These are phyloP conservation scores for Pseudomyrmex cubaensis DNA, from an alignment of 1,140 invertebrate species.

Conservation along the genomic window DNA sequence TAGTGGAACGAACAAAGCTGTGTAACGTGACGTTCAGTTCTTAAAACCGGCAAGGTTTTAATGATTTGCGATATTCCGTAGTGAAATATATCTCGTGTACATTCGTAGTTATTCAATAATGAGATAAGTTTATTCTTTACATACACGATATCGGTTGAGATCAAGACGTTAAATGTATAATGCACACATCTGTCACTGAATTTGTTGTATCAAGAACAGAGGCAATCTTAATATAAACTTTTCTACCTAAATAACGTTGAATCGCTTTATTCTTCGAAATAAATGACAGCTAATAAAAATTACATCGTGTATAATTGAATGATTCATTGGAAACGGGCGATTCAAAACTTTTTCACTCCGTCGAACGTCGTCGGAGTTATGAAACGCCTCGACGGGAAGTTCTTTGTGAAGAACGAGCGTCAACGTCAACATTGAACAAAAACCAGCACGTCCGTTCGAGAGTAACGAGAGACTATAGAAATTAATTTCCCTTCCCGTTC, in stretches of 20 bases:
- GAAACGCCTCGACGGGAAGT: constrained; percentile 42
- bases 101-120: not conserved
- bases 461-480: constrained; percentile 39
- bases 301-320: constrained; percentile 31
- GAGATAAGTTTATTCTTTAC: not conserved
- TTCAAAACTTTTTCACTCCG: constrained; percentile 37
- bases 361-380: constrained; percentile 13
- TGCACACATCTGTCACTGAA: not conserved
- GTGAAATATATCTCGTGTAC: not conserved
- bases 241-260: not conserved
- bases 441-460: constrained; percentile 15
- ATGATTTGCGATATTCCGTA: constrained; percentile 1
- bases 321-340: constrained; percentile 20
- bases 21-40: constrained; percentile 1
- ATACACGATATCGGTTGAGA: too few species aligned
- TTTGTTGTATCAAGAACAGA: not conserved
- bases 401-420: constrained; percentile 44
- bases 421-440: constrained; percentile 46
- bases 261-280: constrained; percentile 21
- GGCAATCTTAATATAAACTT: constrained; percentile 19
- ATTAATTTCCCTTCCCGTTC: constrained; percentile 53
- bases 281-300: constrained; percentile 41
- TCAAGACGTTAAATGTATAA: not conserved
- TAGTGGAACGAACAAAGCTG: constrained; percentile 23
- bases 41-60: constrained; percentile 12